Percentiles rank a stretch among this genome's conserved stretches.
These are phyloP conservation scores for Branchipolynoe longqiensis DNA, from an alignment of 2,888 invertebrate genomes.

Conservation along the genomic window DNA sequence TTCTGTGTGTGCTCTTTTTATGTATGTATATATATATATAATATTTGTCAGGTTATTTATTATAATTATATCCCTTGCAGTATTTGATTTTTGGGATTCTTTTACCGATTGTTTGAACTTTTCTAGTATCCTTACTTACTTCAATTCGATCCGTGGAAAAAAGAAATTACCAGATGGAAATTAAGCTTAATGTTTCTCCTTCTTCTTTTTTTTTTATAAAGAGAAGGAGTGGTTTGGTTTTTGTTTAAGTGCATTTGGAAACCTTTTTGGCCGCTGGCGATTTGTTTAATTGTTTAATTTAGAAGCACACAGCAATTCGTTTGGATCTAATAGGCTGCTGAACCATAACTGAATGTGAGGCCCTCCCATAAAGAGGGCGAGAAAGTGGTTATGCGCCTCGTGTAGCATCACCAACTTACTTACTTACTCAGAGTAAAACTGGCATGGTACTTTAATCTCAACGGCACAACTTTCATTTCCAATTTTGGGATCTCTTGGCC, in stretches of 20 bases:
- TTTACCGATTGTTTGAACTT: constrained; percentile 34
- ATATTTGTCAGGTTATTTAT: constrained; percentile 24
- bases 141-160: constrained; percentile 24
- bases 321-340: constrained; percentile 8
- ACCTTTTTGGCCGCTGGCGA: background rate
- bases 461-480: constrained; percentile 31
- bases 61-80: constrained; percentile 40
- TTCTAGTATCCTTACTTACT: constrained; percentile 24
- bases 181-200: too few species aligned
- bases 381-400: too few species aligned
- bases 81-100: too few species aligned
- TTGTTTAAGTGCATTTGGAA: constrained; percentile 15
- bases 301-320: background rate
- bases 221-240: too few species aligned
- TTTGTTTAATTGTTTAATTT: background rate
- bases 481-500: constrained; percentile 7
- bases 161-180: too few species aligned
- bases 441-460: constrained; percentile 4
- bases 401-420: too few species aligned
- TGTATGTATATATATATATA: constrained; percentile 42
- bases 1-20: constrained; percentile 24
- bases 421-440: background rate
- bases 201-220: too few species aligned
- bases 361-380: too few species aligned
- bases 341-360: constrained; percentile 29